Evolutionary conservation across 2,113 vertebrate genomes (phyloP).

Genomic region (Neodon shergylaensis): DNA sequence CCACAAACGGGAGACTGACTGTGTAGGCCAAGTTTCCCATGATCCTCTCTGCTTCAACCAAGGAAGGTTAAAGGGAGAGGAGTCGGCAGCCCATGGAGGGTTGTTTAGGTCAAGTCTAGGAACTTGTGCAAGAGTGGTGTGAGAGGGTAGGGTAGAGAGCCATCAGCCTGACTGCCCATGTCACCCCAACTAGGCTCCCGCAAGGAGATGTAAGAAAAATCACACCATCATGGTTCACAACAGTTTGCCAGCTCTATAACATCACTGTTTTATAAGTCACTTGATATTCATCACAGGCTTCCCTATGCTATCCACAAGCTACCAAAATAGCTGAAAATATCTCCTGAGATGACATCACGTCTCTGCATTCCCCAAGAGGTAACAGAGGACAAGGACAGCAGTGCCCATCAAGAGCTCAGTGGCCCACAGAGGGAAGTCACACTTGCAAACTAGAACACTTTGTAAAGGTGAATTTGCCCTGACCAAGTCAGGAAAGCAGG

Average conservation of each 20-base stretch:
- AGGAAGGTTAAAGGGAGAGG: rapidly evolving
- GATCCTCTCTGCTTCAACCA: background rate
- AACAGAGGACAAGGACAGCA: background rate
- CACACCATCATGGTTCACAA: background rate
- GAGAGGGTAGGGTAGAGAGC: no score
- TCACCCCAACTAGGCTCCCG: rapidly evolving
- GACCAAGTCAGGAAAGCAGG: rapidly evolving
- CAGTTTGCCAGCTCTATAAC: background rate
- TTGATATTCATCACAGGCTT: background rate
- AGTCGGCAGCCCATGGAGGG: background rate
- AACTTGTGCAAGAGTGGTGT: background rate
- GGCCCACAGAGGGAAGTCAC: rapidly evolving
- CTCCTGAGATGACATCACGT: background rate
- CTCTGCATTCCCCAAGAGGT: background rate
- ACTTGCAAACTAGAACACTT: rapidly evolving
- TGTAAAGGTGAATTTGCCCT: background rate
- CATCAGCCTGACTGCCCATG: background rate
- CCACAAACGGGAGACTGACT: rapidly evolving
- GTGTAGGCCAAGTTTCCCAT: rapidly evolving
- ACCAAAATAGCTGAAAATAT: background rate
- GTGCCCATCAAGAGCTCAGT: background rate
- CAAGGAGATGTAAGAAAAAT: rapidly evolving
- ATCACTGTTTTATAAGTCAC: conserved; percentile 13
- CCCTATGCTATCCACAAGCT: background rate
- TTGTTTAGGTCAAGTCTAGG: rapidly evolving